A percentile compares a stretch with the other conserved stretches of the same genome.
Evolutionary conservation across 2,113 vertebrate species (phyloP).

Genomic region (Microtus ochrogaster): DNA sequence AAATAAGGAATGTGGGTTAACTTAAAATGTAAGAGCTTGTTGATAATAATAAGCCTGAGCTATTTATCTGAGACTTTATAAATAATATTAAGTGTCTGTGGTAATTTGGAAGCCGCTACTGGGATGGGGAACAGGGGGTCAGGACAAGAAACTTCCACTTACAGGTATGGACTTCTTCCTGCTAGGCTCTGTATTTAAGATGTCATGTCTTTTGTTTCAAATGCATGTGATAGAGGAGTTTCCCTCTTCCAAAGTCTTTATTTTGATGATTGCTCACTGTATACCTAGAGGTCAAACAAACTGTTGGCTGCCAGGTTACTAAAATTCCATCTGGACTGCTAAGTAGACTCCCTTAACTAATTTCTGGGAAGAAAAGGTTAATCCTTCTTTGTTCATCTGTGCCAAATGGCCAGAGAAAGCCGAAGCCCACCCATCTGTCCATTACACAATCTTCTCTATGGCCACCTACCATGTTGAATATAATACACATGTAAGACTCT

Average conservation of each 20-base stretch:
- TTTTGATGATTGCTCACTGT: neutral
- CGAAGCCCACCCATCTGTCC: neutral
- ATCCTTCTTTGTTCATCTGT: neutral
- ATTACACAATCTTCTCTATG: neutral
- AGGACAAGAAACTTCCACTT: too few species aligned
- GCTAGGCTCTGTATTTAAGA: neutral
- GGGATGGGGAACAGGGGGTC: too few species aligned
- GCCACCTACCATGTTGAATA: neutral
- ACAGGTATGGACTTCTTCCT: neutral
- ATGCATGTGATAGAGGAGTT: neutral
- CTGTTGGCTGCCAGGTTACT: neutral
- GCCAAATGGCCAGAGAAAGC: neutral
- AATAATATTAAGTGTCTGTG: too few species aligned
- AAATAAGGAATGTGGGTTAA: too few species aligned
- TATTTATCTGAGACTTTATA: too few species aligned
- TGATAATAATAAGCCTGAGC: too few species aligned
- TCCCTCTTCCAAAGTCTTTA: neutral
- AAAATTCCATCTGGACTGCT: slow-evolving; percentile 9
- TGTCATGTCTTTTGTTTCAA: neutral
- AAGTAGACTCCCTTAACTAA: neutral
- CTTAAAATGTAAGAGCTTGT: too few species aligned
- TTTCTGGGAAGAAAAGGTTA: slow-evolving; percentile 13
- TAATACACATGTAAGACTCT: neutral
- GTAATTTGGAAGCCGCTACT: too few species aligned
- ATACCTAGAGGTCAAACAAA: neutral